Percentiles rank a stretch among this genome's conserved stretches.
Evolutionary conservation across 2,113 vertebrate species (phyloP).

Genomic region (Pelmatolapia mariae): DNA sequence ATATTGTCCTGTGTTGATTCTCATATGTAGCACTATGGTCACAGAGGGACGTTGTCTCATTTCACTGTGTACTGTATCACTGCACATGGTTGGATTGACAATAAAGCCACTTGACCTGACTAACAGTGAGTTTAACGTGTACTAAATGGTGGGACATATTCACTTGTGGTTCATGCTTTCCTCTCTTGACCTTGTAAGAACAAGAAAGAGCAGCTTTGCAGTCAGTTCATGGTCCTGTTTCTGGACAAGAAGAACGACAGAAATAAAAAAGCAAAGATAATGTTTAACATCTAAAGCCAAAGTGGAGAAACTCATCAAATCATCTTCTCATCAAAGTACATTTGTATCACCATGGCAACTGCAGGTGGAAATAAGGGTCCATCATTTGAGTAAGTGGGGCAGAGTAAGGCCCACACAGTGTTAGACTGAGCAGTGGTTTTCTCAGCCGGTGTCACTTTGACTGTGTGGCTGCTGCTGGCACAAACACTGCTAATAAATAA

Average conservation of each 20-base stretch:
- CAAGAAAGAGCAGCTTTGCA: too few species aligned
- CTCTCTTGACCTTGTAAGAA: too few species aligned
- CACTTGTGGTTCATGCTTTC: too few species aligned
- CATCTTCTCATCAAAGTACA: background rate
- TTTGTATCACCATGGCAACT: constrained; percentile 28
- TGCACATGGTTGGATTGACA: background rate
- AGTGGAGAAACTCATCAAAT: background rate
- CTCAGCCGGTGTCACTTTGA: background rate
- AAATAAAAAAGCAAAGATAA: background rate
- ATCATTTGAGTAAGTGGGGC: background rate
- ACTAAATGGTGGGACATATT: too few species aligned
- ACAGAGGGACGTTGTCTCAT: background rate
- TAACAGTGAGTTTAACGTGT: background rate
- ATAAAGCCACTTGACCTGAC: background rate
- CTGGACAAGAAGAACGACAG: background rate
- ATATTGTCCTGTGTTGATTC: background rate
- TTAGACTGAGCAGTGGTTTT: constrained; percentile 7
- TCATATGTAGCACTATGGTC: background rate
- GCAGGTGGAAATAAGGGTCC: background rate
- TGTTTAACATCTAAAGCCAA: background rate
- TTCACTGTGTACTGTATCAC: background rate
- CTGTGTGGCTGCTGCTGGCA: constrained; percentile 1
- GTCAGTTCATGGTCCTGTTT: background rate
- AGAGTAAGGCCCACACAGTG: background rate
- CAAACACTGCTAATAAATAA: background rate